Percentiles rank a stretch among this genome's conserved stretches.
phyloP scores from a whole-genome alignment of 2,888 invertebrate genomes.

The Synanthedon vespiformis region DNA sequence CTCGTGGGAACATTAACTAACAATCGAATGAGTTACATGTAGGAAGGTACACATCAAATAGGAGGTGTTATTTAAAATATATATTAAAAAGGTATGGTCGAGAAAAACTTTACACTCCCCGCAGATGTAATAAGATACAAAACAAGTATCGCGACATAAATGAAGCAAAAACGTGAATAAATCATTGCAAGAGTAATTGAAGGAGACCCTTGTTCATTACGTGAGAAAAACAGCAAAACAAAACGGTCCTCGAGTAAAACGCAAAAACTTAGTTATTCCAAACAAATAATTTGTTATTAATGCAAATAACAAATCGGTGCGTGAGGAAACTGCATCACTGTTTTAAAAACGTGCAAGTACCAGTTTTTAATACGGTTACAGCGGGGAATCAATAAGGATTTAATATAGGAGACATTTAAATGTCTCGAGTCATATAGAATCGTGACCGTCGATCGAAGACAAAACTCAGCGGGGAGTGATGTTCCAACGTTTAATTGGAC shows the following conservation, averaged over 20 bases:
- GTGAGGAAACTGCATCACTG: background rate
- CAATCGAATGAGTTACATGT: background rate
- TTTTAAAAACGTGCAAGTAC: background rate
- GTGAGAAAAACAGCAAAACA: constrained; percentile 12
- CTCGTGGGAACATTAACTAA: constrained; percentile 23
- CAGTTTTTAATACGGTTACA: background rate
- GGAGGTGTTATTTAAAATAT: no score
- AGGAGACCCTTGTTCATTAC: constrained; percentile 21
- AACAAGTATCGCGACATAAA: constrained; percentile 7
- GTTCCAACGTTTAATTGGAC: constrained; percentile 33
- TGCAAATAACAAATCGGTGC: constrained; percentile 12
- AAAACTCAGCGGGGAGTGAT: constrained; percentile 27
- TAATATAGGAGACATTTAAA: background rate
- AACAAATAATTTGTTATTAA: constrained; percentile 16
- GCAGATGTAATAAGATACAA: background rate
- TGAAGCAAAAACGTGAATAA: constrained; percentile 17
- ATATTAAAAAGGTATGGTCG: no score
- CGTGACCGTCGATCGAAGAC: constrained; percentile 29
- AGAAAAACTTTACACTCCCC: no score
- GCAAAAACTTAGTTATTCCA: constrained; percentile 19
- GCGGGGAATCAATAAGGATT: constrained; percentile 5
- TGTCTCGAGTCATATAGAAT: constrained; percentile 9
- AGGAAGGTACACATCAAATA: background rate
- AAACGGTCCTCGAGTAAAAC: constrained; percentile 9
- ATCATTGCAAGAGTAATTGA: constrained; percentile 21